Evolutionary conservation across 2,888 invertebrate species (phyloP).

Genomic region (Drosophila basisetae): DNA sequence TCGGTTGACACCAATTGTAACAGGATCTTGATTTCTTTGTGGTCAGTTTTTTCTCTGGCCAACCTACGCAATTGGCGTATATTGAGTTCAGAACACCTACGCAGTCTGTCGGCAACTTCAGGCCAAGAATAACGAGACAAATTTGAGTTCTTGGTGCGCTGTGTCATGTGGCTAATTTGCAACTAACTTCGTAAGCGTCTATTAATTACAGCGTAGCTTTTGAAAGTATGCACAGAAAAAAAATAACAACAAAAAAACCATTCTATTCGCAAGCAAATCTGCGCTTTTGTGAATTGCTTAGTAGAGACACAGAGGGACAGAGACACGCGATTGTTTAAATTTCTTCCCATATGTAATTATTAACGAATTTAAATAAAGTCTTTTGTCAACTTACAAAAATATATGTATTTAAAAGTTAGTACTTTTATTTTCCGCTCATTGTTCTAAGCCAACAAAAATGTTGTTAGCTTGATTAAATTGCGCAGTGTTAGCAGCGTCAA

Average conservation of each 20-base stretch:
- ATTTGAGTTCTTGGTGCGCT: slow-evolving; percentile 47
- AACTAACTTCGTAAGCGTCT: slow-evolving; percentile 60
- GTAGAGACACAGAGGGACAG: slow-evolving; percentile 5
- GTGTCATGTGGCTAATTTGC: slow-evolving; percentile 71
- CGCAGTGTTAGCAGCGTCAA: slow-evolving; percentile 7
- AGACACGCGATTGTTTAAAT: slow-evolving; percentile 58
- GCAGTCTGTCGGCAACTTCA: slow-evolving; percentile 29
- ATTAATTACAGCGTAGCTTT: slow-evolving; percentile 66
- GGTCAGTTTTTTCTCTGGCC: slow-evolving; percentile 26
- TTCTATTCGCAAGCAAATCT: slow-evolving; percentile 52
- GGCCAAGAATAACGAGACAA: slow-evolving; percentile 34
- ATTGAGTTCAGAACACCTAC: slow-evolving; percentile 49
- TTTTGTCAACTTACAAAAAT: slow-evolving; percentile 39
- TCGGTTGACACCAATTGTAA: slow-evolving; percentile 44
- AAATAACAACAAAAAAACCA: slow-evolving; percentile 38
- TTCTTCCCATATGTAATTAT: slow-evolving; percentile 60
- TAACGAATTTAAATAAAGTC: slow-evolving; percentile 52
- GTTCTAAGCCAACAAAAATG: slow-evolving; percentile 21
- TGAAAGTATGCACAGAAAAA: slow-evolving; percentile 32
- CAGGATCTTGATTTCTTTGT: slow-evolving; percentile 47
- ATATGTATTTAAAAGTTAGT: slow-evolving; percentile 24
- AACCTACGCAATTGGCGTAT: slow-evolving; percentile 33
- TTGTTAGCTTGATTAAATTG: slow-evolving; percentile 25
- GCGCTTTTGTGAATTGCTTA: slow-evolving; percentile 55
- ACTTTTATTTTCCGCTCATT: slow-evolving; percentile 38